Evolutionary conservation across 1,140 invertebrate genomes (phyloP).

Genomic region (Brachionus koreanus): DNA sequence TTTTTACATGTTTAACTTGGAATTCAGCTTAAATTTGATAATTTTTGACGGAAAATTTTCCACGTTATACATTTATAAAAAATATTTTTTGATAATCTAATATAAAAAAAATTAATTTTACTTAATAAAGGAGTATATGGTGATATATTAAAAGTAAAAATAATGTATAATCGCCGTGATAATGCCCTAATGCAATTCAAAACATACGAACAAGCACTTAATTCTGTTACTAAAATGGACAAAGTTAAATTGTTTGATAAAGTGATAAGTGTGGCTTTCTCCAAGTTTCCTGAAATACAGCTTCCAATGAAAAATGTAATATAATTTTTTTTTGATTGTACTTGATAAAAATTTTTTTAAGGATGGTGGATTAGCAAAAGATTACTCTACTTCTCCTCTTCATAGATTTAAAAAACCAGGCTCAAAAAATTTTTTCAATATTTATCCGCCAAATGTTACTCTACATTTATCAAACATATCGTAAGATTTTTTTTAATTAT

Average conservation of each 20-base stretch:
- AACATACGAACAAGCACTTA: constrained; percentile 92
- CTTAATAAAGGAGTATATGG: constrained; percentile 74
- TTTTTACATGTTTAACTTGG: not conserved
- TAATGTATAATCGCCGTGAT: constrained; percentile 99
- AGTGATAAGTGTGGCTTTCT: constrained; percentile 89
- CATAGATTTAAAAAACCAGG: constrained; percentile 99
- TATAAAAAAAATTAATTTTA: not conserved
- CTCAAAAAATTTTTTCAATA: constrained; percentile 99
- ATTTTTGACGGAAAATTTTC: not conserved
- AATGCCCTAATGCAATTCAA: constrained; percentile 97
- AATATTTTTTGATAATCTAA: not conserved
- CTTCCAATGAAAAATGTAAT: constrained; percentile 90
- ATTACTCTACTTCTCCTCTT: constrained; percentile 89
- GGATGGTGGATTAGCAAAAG: constrained; percentile 93
- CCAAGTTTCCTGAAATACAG: constrained; percentile 95
- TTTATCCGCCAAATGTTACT: constrained; percentile 94
- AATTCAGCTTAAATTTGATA: not conserved
- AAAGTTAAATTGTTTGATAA: constrained; percentile 93
- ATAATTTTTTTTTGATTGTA: not conserved
- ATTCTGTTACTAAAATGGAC: constrained; percentile 76
- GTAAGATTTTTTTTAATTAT: constrained; percentile 27
- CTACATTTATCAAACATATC: constrained; percentile 99
- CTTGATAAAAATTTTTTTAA: constrained; percentile 46
- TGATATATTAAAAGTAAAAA: constrained; percentile 98
- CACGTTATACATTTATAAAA: not conserved